Base-by-base conservation (phyloP, 2,113 vertebrate species). In the Anseranas semipalmata region DNA sequence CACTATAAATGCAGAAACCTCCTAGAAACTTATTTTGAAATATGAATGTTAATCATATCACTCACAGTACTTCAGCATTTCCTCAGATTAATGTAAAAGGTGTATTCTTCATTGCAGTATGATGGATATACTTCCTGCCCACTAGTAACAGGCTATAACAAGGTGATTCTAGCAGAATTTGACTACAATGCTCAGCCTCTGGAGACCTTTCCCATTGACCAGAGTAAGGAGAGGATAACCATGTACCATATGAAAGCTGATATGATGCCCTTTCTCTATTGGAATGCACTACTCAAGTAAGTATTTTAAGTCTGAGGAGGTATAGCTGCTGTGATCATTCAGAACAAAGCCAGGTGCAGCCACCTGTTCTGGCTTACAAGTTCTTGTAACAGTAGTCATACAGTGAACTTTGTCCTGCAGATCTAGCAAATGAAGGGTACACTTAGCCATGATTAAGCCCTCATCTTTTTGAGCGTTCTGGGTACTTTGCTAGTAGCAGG, bases 101-200 rank as follows among this genome's bases (percentile, higher is more conserved):
- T 20, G 0, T 81, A 5, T 66, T 92, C 87, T 91, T 43, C 41
- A 18, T 98, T 98, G 72, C 81, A 99, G 99, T 99, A 99, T 17
- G 98, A 99, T 80, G 99, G 99, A 67, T 99, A 99, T 87, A 99
- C 99, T 2, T 99, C 99, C 4, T 99, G 99, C 86, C 99, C 99
- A 0, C 92, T 99, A 56, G 98, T 99, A 56, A 99, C 99, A 2
- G 98, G 97, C 96, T 99, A 99, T 96, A 99, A 98, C 88, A 98
- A 98, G 2, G 99, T 99, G 12, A 98, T 99, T 75, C 97, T 99
- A 66, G 99, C 99, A 2, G 99, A 99, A 93, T 99, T 99, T 95
- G 99, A 99, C 97, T 99, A 99, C 46, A 83, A 95, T 0, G 95
- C 92, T 35, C 98, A 99, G 89, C 99, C 99, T 4, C 78, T 99